Base-by-base conservation (phyloP, 2,113 vertebrate species). In the Pungitius pungitius region DNA sequence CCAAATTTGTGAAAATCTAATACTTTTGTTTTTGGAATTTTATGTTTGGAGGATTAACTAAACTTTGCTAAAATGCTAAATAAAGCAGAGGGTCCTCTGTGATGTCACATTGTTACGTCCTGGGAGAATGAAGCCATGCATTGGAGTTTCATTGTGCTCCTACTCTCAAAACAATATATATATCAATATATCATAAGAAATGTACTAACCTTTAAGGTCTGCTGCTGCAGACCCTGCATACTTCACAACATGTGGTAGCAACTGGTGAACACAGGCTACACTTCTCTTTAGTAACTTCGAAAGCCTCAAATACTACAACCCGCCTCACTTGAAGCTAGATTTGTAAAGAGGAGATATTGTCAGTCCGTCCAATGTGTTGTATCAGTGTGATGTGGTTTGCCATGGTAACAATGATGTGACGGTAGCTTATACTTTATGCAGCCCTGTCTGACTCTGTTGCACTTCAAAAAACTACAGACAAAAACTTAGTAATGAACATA, bases 221-320 rank as follows among this genome's bases (percentile, higher is more conserved):
- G 82, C 82, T 80, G 63, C 77, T 85, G 82, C 72, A 62, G 67
- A 81, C 59, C 73, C 59, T 64, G 77, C 35, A 24, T 84, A 54
- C 63, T 66, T 69, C 45, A 74, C 20, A 58, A 57, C 66, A 74
- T 42, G 39, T 45, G 64, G 69, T 64, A 65, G 78, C 42, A 65
- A 66, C 65, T 80, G 60, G 62, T 74, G 64, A 79, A 78, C 37
- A 67, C 6, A 27, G 54, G 54, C 54, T 27, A 62, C 65, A 60
- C 62, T 37, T 78, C 67, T 81, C 52, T 59, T 86, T 82, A 83
- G 82, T 85, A 85, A 87, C 85, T 89, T 86, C 69, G 72, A 51
- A 90, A 84, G 85, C 90, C 88, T 92, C 89, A 92, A 92, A 87
- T 42, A 71, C n/a, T 77, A 35, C 26, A 67, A 83, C 73, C 85